These are phyloP conservation scores for Calcarius lapponicus DNA, from an alignment of 2,797 vertebrate species.

Conservation along the genomic window DNA sequence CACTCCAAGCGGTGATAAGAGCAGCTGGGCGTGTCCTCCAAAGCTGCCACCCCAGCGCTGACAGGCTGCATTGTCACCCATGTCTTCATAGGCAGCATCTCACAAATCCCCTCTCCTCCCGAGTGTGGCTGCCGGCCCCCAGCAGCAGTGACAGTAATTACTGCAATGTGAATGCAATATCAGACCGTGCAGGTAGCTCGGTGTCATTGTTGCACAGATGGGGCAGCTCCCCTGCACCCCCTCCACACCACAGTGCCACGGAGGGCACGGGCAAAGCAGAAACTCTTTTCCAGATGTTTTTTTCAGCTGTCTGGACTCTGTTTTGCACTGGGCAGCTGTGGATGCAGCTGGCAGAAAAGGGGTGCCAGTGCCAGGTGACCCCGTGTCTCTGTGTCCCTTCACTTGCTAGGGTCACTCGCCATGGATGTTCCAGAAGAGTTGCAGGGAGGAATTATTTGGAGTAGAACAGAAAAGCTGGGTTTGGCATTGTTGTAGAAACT, in stretches of 20 bases:
- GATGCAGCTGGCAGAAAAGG: not conserved
- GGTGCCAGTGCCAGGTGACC: not conserved
- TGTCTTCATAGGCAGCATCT: not conserved
- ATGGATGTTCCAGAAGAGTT: rapidly evolving
- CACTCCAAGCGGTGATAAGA: rapidly evolving
- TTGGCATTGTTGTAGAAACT: not conserved
- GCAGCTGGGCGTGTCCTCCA: not conserved
- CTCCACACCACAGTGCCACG: rapidly evolving
- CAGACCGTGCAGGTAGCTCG: not conserved
- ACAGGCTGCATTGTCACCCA: rapidly evolving
- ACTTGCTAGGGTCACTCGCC: rapidly evolving
- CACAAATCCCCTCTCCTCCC: not conserved
- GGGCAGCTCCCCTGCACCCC: not conserved
- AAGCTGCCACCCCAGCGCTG: not conserved
- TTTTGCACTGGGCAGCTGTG: not conserved
- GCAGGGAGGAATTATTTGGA: not conserved
- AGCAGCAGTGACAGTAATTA: not conserved
- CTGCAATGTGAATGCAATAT: not conserved
- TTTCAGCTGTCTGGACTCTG: not conserved
- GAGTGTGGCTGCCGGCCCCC: not conserved
- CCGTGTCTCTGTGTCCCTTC: rapidly evolving
- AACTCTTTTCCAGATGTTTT: constrained; percentile 2
- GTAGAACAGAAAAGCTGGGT: not conserved
- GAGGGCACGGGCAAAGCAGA: not conserved
- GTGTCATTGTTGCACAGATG: not conserved